Base-by-base conservation (phyloP, 2,113 vertebrate species). In the Elephas maximus region DNA sequence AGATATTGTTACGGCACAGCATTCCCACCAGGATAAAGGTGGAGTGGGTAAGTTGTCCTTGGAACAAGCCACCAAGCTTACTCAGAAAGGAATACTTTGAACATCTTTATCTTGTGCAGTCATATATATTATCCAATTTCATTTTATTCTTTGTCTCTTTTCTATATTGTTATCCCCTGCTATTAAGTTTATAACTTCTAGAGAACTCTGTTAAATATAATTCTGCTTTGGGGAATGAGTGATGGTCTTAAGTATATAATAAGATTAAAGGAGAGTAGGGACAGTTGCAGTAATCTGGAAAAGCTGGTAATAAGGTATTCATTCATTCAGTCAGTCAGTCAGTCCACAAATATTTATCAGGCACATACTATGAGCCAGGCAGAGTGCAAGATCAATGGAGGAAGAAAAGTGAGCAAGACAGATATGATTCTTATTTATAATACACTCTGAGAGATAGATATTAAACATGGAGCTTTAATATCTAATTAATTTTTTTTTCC, bases 151-250 rank as follows among this genome's bases (percentile, higher is more conserved):
- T 77, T 86, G 78, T 51, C 5, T 14, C 2, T 2, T 69, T 93
- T 93, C 1, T 37, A 21, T 0, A 30, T 48, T 87, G 12, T 14
- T 92, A 74, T 79, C 79, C 9, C 8, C 30, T 80, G 21, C 2
- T 60, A 5, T 30, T 57, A 93, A 51, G 21, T 14, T 6, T 17
- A n/a, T 60, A n/a, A 3, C 6, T 90, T 81, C 4, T 65, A 26
- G 65, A 84, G 95, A 71, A 28, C 1, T 65, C 77, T 20, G 7
- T 67, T 93, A 73, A 91, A 78, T 37, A 44, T n/a, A 81, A 76
- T 1, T 71, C 6, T 67, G 5, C 8, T 84, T 90, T 73, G 24
- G 30, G n/a, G 89, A 94, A 48, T 51, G 17, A 95, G 87, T 44
- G 18, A 44, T 89, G 37, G 14, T 65, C 8, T 3, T 44, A 81